A percentile compares a stretch with the other conserved stretches of the same genome.
These are phyloP conservation scores for Andrena bucephala DNA, from an alignment of 2,888 invertebrate genomes.

Conservation along the genomic window DNA sequence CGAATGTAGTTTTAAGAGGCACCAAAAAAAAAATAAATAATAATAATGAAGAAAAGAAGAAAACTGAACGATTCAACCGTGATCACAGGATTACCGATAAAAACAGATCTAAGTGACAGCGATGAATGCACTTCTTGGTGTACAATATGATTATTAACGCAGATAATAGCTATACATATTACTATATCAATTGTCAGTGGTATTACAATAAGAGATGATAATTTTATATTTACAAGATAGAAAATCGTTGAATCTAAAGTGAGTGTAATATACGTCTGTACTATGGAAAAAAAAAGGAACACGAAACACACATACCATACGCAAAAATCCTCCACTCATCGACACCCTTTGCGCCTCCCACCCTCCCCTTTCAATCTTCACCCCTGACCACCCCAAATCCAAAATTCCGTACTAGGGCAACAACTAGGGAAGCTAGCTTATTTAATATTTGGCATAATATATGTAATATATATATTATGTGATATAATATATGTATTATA, in stretches of 20 bases:
- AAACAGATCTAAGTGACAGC: conserved; percentile 60
- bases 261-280: conserved; percentile 80
- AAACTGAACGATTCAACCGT: conserved; percentile 63
- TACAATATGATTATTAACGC: conserved; percentile 70
- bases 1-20: conserved; percentile 57
- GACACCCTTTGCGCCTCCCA: conserved; percentile 46
- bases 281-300: conserved; percentile 69
- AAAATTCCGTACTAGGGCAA: conserved; percentile 76
- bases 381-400: conserved; percentile 35
- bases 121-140: conserved; percentile 71
- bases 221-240: conserved; percentile 83
- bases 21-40: conserved; percentile 48
- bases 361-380: conserved; percentile 57
- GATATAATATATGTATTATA: conserved; percentile 72
- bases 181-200: conserved; percentile 81
- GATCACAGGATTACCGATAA: conserved; percentile 59
- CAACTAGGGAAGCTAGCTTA: conserved; percentile 82
- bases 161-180: conserved; percentile 72
- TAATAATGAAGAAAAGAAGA: conserved; percentile 41
- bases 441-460: conserved; percentile 83
- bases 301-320: conserved; percentile 11
- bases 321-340: conserved; percentile 31
- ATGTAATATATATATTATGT: conserved; percentile 79
- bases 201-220: conserved; percentile 83
- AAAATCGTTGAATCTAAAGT: conserved; percentile 75